Percentiles rank a stretch among this genome's conserved stretches.
phyloP scores from a whole-genome alignment of 2,888 invertebrate genomes.

The Pedicia rivosa region DNA sequence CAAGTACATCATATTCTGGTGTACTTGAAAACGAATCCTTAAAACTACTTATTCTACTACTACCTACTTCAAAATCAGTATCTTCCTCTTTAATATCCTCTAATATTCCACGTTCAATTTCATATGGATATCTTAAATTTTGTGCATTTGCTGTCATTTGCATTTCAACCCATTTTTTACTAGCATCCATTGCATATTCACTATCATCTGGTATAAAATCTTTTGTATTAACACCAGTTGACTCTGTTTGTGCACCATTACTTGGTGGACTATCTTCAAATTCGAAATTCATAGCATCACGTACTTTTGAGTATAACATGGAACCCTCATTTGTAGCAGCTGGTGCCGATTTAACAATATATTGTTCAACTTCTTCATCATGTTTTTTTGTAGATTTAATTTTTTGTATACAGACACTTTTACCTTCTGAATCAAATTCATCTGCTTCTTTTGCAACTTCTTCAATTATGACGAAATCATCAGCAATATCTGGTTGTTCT shows the following conservation, averaged over 20 bases:
- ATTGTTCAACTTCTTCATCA: slow-evolving; percentile 55
- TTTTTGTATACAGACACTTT: slow-evolving; percentile 52
- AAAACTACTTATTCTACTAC: slow-evolving; percentile 52
- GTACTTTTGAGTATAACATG: slow-evolving; percentile 38
- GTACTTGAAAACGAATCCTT: slow-evolving; percentile 83
- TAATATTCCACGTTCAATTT: slow-evolving; percentile 65
- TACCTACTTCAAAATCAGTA: slow-evolving; percentile 73
- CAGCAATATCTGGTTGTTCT: slow-evolving; percentile 72
- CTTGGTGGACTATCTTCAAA: slow-evolving; percentile 49
- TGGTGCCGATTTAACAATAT: slow-evolving; percentile 51
- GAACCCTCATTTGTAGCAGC: slow-evolving; percentile 42
- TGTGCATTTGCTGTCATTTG: slow-evolving; percentile 45
- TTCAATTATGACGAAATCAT: slow-evolving; percentile 77
- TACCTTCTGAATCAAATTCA: slow-evolving; percentile 68
- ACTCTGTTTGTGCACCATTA: slow-evolving; percentile 21
- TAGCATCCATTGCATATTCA: slow-evolving; percentile 47
- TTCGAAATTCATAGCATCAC: slow-evolving; percentile 47
- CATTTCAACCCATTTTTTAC: slow-evolving; percentile 81
- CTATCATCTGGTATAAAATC: slow-evolving; percentile 4
- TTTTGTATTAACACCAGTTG: slow-evolving; percentile 20
- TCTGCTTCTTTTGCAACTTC: slow-evolving; percentile 76
- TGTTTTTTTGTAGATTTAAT: slow-evolving; percentile 40
- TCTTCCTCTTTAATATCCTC: slow-evolving; percentile 92
- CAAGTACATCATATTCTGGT: slow-evolving; percentile 77
- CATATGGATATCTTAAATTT: slow-evolving; percentile 53